phyloP scores from a whole-genome alignment of 2,113 vertebrate genomes.

The Terrapene triunguis region DNA sequence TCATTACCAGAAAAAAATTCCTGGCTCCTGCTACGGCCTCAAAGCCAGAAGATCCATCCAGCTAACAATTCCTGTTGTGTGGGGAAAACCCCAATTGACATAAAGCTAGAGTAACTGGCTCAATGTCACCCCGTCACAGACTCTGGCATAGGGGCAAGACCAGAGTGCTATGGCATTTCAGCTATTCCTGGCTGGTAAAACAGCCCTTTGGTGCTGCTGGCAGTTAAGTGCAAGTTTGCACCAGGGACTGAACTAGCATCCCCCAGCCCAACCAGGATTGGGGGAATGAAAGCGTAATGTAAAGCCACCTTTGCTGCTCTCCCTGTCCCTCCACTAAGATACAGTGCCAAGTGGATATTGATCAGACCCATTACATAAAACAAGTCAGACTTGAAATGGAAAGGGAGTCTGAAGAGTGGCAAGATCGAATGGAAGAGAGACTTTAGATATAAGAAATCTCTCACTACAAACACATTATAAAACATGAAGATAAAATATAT shows the following conservation, averaged over 20 bases:
- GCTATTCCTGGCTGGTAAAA: rapidly evolving
- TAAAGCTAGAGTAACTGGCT: not conserved
- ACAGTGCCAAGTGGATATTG: not conserved
- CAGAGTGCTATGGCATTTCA: rapidly evolving
- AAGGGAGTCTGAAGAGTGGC: not conserved
- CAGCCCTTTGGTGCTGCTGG: rapidly evolving
- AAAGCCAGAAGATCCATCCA: not conserved
- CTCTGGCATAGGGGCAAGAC: not conserved
- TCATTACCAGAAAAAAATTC: not conserved
- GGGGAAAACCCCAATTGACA: not conserved
- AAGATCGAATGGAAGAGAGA: not conserved
- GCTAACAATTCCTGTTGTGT: rapidly evolving
- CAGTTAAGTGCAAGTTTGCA: rapidly evolving
- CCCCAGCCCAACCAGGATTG: rapidly evolving
- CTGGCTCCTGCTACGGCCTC: not conserved
- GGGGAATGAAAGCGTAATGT: rapidly evolving
- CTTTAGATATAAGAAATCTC: not conserved
- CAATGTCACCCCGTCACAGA: rapidly evolving
- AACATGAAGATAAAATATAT: not conserved
- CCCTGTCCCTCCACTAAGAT: rapidly evolving
- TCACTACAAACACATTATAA: not conserved
- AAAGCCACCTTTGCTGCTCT: rapidly evolving
- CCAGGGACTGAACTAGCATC: not conserved
- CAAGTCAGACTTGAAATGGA: not conserved
- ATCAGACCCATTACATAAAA: not conserved